These are phyloP conservation scores for Pyrochroa serraticornis DNA, from an alignment of 2,888 invertebrate species.

Conservation along the genomic window DNA sequence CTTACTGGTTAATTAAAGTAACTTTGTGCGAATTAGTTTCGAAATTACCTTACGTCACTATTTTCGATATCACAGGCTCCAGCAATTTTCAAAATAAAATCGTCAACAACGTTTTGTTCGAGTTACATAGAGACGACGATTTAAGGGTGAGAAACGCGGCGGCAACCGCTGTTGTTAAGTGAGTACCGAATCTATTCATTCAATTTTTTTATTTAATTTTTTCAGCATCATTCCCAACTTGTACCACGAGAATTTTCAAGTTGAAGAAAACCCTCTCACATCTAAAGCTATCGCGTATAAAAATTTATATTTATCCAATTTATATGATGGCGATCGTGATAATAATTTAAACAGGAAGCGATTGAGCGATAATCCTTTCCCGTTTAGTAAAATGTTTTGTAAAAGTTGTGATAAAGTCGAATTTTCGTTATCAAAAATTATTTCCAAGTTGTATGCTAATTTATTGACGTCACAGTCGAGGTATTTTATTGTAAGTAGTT, in stretches of 20 bases:
- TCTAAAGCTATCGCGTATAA: constrained; percentile 59
- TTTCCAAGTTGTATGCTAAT: constrained; percentile 60
- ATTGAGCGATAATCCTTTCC: constrained; percentile 61
- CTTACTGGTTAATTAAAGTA: constrained; percentile 85
- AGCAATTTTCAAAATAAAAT: constrained; percentile 65
- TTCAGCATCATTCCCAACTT: constrained; percentile 59
- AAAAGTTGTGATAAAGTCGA: constrained; percentile 53
- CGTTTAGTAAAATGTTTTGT: constrained; percentile 55
- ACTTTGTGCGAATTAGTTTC: constrained; percentile 69
- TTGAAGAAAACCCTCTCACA: constrained; percentile 63
- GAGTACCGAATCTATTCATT: constrained; percentile 39
- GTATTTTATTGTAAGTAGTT: constrained; percentile 67
- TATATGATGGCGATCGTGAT: constrained; percentile 38
- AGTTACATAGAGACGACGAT: constrained; percentile 76
- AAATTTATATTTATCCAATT: constrained; percentile 49
- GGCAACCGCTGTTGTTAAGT: constrained; percentile 70
- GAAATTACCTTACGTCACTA: constrained; percentile 64
- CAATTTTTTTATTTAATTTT: constrained; percentile 21
- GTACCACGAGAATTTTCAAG: constrained; percentile 58
- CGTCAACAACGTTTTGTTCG: constrained; percentile 66
- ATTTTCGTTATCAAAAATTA: constrained; percentile 64
- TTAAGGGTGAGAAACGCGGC: constrained; percentile 77
- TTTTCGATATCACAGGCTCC: constrained; percentile 62
- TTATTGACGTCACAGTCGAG: constrained; percentile 70
- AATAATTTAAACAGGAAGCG: constrained; percentile 54